phyloP scores from a whole-genome alignment of 1,140 invertebrate species.

The Luehdorfia chinensis region DNA sequence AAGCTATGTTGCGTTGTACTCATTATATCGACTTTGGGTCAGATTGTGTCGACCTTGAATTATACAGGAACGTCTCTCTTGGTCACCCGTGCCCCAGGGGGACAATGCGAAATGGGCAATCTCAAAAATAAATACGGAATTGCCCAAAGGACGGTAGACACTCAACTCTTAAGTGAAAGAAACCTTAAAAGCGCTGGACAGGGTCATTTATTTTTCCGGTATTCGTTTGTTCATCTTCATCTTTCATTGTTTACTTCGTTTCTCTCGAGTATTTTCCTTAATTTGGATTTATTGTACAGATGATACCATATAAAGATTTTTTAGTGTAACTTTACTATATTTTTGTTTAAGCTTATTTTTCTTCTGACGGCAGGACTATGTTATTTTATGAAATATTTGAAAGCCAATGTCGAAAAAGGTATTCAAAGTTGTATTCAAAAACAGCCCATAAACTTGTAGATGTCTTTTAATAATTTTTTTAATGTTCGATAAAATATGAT shows the following conservation, averaged over 20 bases:
- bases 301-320: too few relatives aligned
- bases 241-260: slow-evolving; percentile 4
- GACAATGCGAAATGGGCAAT: slow-evolving; percentile 21
- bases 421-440: too few relatives aligned
- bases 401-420: too few relatives aligned
- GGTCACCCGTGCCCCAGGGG: slow-evolving; percentile 27
- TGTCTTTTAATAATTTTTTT: too few relatives aligned
- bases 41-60: slow-evolving; percentile 21
- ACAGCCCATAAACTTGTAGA: too few relatives aligned
- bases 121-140: slow-evolving; percentile 18
- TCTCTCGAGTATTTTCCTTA: background rate
- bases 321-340: too few relatives aligned
- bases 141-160: slow-evolving; percentile 14
- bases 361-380: too few relatives aligned
- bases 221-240: slow-evolving; percentile 2
- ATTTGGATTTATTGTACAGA: slow-evolving; percentile 5
- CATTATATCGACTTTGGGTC: background rate
- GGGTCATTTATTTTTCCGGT: slow-evolving; percentile 12
- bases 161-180: slow-evolving; percentile 11
- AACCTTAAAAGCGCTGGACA: slow-evolving; percentile 4
- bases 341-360: too few relatives aligned
- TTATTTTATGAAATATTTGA: too few relatives aligned
- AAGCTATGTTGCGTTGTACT: too few relatives aligned
- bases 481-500: too few relatives aligned
- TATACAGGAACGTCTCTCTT: slow-evolving; percentile 27